Base-by-base conservation (phyloP, 1,140 invertebrate genomes). In the Philaenus spumarius region DNA sequence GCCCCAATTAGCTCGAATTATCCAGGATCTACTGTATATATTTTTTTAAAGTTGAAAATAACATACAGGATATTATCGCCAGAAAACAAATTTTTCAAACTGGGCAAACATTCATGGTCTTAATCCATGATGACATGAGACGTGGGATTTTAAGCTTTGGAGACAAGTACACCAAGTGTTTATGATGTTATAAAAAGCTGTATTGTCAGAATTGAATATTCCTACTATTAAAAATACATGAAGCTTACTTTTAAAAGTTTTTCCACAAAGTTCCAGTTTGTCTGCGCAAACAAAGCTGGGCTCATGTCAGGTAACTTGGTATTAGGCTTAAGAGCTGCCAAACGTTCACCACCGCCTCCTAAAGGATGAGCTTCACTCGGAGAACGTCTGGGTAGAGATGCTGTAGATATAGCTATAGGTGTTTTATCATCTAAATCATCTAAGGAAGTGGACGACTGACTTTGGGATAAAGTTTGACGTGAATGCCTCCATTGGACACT, bases 191-290 rank as follows among this genome's bases (percentile, higher is more conserved):
- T n/a, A n/a, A n/a, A n/a, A n/a, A n/a, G n/a, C n/a, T n/a, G n/a
- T n/a, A n/a, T n/a, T n/a, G n/a, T n/a, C n/a, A n/a, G n/a, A n/a
- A n/a, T n/a, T n/a, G n/a, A n/a, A n/a, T n/a, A n/a, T n/a, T n/a
- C n/a, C n/a, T n/a, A n/a, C n/a, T n/a, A n/a, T n/a, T n/a, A n/a
- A n/a, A n/a, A n/a, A n/a, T n/a, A n/a, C n/a, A n/a, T n/a, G n/a
- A n/a, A 55, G 51, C 26, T 57, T 78, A 95, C 93, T 82, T 94
- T 94, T 14, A 99, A 77, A 61, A 99, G 78, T 68, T 95, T 94
- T 70, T 98, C 93, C 17, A 99, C 95, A 78, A 99, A 99, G 39
- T 91, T 93, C 88, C 93, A 96, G 75, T 99, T 98, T 14, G 93
- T 93, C 73, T 97, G 93, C n/a, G 93, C 93, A 64, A 95, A 89